These are phyloP conservation scores for Neodon shergylaensis DNA, from an alignment of 2,113 vertebrate genomes.

Conservation along the genomic window DNA sequence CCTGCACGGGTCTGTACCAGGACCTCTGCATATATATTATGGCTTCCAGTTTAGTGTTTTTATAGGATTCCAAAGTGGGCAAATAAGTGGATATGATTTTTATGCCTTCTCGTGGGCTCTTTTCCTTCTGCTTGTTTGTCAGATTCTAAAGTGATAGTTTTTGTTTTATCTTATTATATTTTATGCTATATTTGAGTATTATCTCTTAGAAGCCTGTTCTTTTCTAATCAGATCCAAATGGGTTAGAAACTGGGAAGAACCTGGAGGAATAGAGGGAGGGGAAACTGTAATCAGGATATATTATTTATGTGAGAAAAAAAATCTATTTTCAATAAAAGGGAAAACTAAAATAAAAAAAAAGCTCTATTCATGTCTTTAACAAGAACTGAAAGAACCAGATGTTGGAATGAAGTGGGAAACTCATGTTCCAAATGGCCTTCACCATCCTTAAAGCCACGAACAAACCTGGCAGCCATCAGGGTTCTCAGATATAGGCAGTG, in stretches of 20 bases:
- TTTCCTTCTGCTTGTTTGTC: not conserved
- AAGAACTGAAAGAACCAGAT: conserved; percentile 34
- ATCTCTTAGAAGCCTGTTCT: not conserved
- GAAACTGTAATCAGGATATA: not conserved
- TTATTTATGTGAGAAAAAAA: not conserved
- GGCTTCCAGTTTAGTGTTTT: not conserved
- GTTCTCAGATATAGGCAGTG: not conserved
- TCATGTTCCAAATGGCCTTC: not conserved
- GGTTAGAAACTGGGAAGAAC: not conserved
- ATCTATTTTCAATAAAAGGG: not conserved
- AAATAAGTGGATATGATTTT: not conserved
- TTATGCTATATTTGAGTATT: not conserved
- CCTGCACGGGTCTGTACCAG: not conserved
- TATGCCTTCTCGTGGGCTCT: not conserved
- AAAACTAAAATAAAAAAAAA: not conserved
- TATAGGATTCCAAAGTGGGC: not conserved
- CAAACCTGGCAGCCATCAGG: not conserved
- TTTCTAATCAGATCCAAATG: not conserved
- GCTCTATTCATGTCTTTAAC: not conserved
- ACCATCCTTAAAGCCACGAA: not conserved
- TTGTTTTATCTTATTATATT: not conserved
- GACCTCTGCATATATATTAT: not conserved
- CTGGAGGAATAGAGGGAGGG: not conserved
- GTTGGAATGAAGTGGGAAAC: not conserved
- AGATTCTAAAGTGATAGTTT: not conserved